These are phyloP conservation scores for Phallusia fumigata DNA, from an alignment of 23 tunicate genomes.

Conservation along the genomic window DNA sequence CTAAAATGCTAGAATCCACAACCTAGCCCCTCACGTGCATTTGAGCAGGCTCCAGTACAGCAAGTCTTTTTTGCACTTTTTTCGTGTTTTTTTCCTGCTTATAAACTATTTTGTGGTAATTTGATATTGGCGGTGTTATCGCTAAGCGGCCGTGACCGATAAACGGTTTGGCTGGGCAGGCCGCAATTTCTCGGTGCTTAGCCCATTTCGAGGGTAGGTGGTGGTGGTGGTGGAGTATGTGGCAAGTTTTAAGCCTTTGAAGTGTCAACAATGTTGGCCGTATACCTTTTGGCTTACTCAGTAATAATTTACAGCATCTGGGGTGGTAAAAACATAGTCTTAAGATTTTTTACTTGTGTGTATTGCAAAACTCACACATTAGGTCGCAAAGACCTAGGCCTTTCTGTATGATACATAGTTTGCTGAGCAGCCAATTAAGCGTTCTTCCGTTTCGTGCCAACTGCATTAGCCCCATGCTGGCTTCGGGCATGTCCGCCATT, in stretches of 20 bases:
- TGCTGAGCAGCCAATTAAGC: no score
- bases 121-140: conserved; percentile 10
- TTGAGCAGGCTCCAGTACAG: no score
- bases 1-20: no score
- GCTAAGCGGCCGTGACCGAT: conserved; percentile 20
- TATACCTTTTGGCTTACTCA: no score
- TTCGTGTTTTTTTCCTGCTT: background rate
- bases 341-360: no score
- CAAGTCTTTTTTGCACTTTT: background rate
- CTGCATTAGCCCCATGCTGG: background rate
- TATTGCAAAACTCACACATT: no score
- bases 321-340: no score
- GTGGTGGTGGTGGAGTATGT: background rate
- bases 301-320: no score
- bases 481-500: background rate
- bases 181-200: conserved; percentile 9
- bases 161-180: background rate
- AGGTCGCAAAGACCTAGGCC: no score
- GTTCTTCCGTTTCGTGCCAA: no score
- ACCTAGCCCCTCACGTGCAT: no score
- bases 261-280: background rate
- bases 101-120: background rate
- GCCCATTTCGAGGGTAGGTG: background rate
- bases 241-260: background rate
- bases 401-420: no score